Evolutionary conservation across 2,797 vertebrate genomes (phyloP).

Genomic region (Triplophysa yarkandensis): DNA sequence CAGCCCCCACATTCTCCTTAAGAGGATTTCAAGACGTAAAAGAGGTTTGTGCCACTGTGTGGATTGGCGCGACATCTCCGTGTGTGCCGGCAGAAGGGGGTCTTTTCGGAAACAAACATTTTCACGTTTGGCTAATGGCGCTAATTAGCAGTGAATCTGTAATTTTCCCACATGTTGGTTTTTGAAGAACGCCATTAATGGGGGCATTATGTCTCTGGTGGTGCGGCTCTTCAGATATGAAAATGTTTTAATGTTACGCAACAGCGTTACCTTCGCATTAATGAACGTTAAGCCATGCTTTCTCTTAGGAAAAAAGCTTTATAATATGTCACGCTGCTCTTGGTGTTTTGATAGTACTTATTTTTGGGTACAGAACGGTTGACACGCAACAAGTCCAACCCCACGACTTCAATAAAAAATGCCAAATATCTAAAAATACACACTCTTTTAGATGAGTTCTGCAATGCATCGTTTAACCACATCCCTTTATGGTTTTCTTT

Average conservation of each 20-base stretch:
- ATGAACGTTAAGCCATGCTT: slow-evolving; percentile 8
- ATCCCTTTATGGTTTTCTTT: background rate
- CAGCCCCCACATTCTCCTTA: slow-evolving; percentile 11
- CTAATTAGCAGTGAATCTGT: slow-evolving; percentile 35
- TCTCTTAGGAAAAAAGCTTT: background rate
- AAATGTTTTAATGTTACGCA: background rate
- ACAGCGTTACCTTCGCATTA: slow-evolving; percentile 6
- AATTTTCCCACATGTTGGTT: slow-evolving; percentile 29
- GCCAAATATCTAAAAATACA: background rate
- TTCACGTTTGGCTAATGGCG: slow-evolving; percentile 3
- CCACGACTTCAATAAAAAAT: too few species aligned
- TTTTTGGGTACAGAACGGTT: too few species aligned
- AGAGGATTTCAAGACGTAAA: slow-evolving; percentile 45
- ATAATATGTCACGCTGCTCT: background rate
- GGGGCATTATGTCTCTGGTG: slow-evolving; percentile 25
- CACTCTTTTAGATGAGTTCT: background rate
- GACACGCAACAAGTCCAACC: too few species aligned
- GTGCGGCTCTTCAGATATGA: slow-evolving; percentile 1
- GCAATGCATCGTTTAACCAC: background rate
- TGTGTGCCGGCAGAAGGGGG: slow-evolving; percentile 8
- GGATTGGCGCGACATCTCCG: background rate
- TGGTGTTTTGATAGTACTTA: too few species aligned
- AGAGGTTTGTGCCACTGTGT: slow-evolving; percentile 3
- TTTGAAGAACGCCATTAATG: slow-evolving; percentile 35
- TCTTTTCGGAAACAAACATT: slow-evolving; percentile 36